Base-by-base conservation (phyloP, 1,140 invertebrate genomes). In the Whitmania pigra region DNA sequence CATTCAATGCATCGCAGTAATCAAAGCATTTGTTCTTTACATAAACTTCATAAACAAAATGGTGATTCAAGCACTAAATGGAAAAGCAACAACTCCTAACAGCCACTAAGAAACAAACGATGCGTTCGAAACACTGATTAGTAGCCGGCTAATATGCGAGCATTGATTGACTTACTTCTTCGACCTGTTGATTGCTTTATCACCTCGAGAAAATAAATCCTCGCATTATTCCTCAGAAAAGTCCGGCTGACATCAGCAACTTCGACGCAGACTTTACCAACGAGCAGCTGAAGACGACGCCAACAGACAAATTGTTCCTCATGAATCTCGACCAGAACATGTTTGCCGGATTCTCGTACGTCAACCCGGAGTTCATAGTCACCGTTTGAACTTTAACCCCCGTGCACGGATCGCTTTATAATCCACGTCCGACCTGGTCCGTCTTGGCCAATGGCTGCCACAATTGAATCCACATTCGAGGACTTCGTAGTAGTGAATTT, bases 261-360 rank as follows among this genome's bases (percentile, higher is more conserved):
- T 99, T 99, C 83, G 96, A 99, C 84, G 92, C 93, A 82, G 94
- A 98, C 83, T 99, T 99, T 83, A 99, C 96, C 13, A 92, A 91
- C 69, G 85, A 85, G 75, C 77, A 78, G 11, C 82, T 82, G 11
- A 94, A 98, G 84, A 85, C 99, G 77, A 99, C 96, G 63, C 96
- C 95, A 15, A 97, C 95, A 13, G 95, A 99, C 84, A 96, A 97
- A 82, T 86, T 98, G 74, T 98, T 99, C 84, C 97, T 99, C 88
- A 99, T 99, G 95, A 99, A 99, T 82, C 86, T 98, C 76, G 94
- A 97, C 86, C 94, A 98, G 83, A 96, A 92, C 25, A 94, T 97
- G 85, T 99, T 99, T 84, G 89, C 91, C 84, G 94, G 94, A 71
- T 99, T 99, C 86, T 97, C 94, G 66, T 99, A 92, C 83, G 87